These are phyloP conservation scores for Dryas iulia DNA, from an alignment of 1,140 invertebrate genomes.

Conservation along the genomic window DNA sequence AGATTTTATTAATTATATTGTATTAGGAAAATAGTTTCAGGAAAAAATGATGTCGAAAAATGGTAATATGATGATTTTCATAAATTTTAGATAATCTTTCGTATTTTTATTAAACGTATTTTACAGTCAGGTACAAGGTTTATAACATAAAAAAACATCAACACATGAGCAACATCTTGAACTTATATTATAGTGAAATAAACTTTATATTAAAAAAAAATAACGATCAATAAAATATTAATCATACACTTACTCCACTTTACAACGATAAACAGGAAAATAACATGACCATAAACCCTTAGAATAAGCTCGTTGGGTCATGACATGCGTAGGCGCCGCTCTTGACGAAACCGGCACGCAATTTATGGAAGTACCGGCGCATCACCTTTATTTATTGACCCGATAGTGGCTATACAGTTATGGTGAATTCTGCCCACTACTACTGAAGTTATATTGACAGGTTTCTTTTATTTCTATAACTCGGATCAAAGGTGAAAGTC, in stretches of 20 bases:
- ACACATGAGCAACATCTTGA: too few relatives aligned
- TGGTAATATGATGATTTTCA: too few relatives aligned
- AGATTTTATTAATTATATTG: too few relatives aligned
- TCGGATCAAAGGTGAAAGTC: conserved; percentile 31
- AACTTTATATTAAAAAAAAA: too few relatives aligned
- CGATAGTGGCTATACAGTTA: conserved; percentile 48
- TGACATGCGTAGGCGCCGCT: conserved; percentile 52
- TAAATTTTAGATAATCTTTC: too few relatives aligned
- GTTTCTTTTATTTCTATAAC: conserved; percentile 9
- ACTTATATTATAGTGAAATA: too few relatives aligned
- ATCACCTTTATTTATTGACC: conserved; percentile 60
- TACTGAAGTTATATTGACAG: conserved; percentile 22
- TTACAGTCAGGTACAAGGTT: too few relatives aligned
- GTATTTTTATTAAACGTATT: too few relatives aligned
- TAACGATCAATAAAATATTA: neutral
- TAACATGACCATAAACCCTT: neutral
- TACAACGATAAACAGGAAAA: neutral
- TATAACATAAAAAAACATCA: too few relatives aligned
- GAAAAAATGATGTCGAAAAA: too few relatives aligned
- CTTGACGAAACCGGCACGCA: conserved; percentile 38
- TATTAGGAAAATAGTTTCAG: too few relatives aligned
- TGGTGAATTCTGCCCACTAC: conserved; percentile 37
- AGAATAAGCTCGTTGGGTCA: conserved; percentile 28
- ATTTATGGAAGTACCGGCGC: conserved; percentile 53
- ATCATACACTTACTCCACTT: neutral